A percentile compares a stretch with the other conserved stretches of the same genome.
Conservation (phyloP, 2,797 vertebrate genomes). For the Danionella dracula region DNA sequence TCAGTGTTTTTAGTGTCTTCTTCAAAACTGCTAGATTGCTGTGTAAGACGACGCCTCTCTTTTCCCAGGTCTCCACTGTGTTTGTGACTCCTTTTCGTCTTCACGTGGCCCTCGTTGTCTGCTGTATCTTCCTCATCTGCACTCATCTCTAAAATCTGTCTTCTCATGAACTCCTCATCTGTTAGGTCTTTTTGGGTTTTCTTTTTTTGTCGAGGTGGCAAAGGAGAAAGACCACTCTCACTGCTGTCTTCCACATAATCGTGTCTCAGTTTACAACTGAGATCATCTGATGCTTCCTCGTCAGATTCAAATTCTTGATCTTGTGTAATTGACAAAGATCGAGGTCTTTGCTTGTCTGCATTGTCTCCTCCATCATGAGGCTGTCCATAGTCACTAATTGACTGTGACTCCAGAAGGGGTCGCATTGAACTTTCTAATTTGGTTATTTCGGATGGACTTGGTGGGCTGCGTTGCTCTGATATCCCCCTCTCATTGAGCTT, state of each 20-base stretch:
- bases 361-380: slow-evolving; percentile 57
- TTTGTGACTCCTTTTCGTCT: slow-evolving; percentile 77
- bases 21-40: slow-evolving; percentile 82
- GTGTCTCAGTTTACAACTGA: slow-evolving; percentile 91
- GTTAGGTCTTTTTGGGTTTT: slow-evolving; percentile 75
- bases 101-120: slow-evolving; percentile 65
- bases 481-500: slow-evolving; percentile 85
- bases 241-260: slow-evolving; percentile 98
- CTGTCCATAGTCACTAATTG: slow-evolving; percentile 46
- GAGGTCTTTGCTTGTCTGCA: slow-evolving; percentile 79
- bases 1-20: slow-evolving; percentile 80
- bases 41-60: slow-evolving; percentile 82
- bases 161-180: slow-evolving; percentile 95
- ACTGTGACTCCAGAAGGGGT: slow-evolving; percentile 82
- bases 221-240: slow-evolving; percentile 88
- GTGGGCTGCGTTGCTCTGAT: slow-evolving; percentile 64
- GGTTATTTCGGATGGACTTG: slow-evolving; percentile 88
- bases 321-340: slow-evolving; percentile 86
- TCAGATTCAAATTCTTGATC: slow-evolving; percentile 83
- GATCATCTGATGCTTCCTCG: slow-evolving; percentile 90
- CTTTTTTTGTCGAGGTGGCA: slow-evolving; percentile 78
- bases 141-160: slow-evolving; percentile 97
- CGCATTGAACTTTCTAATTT: slow-evolving; percentile 89
- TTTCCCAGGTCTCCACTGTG: slow-evolving; percentile 76
- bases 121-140: slow-evolving; percentile 93